Evolutionary conservation across 30 jellyfish, hydroid and myxozoan genomes (phyloP), one percentile per base, ranked within the genome.

Genomic region (Turritopsis rubra): DNA sequence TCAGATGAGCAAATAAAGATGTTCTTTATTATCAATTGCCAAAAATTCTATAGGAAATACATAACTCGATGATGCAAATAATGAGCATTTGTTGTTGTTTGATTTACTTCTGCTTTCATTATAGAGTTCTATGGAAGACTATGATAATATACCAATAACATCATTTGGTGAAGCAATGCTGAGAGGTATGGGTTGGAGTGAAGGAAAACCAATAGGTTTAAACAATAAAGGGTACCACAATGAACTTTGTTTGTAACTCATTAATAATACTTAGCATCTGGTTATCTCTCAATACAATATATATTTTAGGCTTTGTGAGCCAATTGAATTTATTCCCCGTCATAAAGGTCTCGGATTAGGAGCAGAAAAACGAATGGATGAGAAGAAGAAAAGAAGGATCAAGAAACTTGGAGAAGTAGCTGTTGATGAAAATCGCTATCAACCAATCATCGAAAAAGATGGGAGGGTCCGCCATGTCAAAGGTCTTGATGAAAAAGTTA

Each of bases 121-220:
- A 4, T 24, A 93, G 98, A 93, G 98, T 81, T 80, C 89, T 20
- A 66, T 73, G 24, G 96, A 94, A 31, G 99, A 94, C 81, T 94
- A 94, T 84, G 97, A 89, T 25, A 83, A 77, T 54, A 82, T 88
- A 8, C 99, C 97, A 7, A 91, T 94, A 31, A 60, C 91, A 71
- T 89, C 95, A n/a, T 94, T 89, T 75, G 99, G 99, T 25, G 89
- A 88, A 23, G 97, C 97, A 65, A 89, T 94, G 97, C 88, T 94
- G 4, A 83, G 96, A 71, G 97, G 97, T 13, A 94, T 94, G 99
- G 99, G 97, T n/a, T 94, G 99, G 99, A 86, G 52, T 30, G 99
- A 88, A 54, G 99, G 99, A 16, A 86, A 88, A 80, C 92, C 96
- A 24, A 94, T 94, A 75, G 99, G 99, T 4, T 91, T 89, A n/a